Evolutionary conservation across 1,140 invertebrate genomes (phyloP), one percentile per base, ranked within the genome.

Genomic region (Leguminivora glycinivorella): DNA sequence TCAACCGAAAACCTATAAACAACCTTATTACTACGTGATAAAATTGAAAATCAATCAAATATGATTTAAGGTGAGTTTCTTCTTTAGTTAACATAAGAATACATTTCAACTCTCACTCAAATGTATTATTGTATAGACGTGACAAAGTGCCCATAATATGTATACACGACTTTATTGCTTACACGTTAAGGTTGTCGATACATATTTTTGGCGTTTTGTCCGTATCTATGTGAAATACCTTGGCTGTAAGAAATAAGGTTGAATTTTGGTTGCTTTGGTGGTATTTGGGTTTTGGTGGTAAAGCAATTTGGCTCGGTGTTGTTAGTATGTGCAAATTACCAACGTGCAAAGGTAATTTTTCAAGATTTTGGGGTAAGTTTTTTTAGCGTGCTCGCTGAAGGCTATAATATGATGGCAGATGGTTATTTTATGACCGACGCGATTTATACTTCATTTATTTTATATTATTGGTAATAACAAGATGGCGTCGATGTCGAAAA

Each of bases 301-400:
- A 60, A 72, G 78, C 73, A 78, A 77, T 77, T 72, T 70, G 38
- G 58, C 17, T 47, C 76, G 70, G 79, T 80, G 84, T 87, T 84
- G 80, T 73, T 79, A 80, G 80, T 82, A 82, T 83, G 80, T 78
- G 80, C 83, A 85, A 87, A 89, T 90, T 90, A 85, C 82, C 80
- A 63, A 82, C 73, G 83, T 82, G 81, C n/a, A 85, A 79, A 77
- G 79, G 82, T 88, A 88, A 90, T 90, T 83, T 81, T 82, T 67
- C 70, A 72, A 78, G 81, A 82, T 82, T 75, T 78, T 69, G 74
- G 81, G 71, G 70, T 75, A 63, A 67, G 29, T 74, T 69, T 72
- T 67, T 68, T 78, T 85, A 83, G 85, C 81, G 78, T 84, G 82
- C 84, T 86, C 76, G 70, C 58, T 68, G 74, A 72, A 82, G 73